phyloP scores from a whole-genome alignment of 2,888 invertebrate genomes.

The Pyrrhia umbra region DNA sequence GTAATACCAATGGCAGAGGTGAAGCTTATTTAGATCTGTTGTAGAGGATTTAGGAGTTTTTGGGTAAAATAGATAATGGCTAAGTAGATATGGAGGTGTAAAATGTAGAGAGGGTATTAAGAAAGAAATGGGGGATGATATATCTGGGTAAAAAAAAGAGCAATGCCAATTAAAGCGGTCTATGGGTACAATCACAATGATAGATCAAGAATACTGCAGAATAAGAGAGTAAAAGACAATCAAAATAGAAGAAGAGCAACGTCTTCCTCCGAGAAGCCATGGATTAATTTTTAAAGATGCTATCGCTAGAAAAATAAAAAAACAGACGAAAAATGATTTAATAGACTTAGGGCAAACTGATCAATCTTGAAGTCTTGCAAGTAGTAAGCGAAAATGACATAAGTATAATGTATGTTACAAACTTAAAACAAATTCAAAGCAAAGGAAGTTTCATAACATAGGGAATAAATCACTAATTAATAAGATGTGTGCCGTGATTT shows the following conservation, averaged over 20 bases:
- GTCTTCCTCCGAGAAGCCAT: too few species aligned
- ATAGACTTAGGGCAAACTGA: neutral
- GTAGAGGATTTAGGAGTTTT: neutral
- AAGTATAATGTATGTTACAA: conserved; percentile 3
- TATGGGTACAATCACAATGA: too few species aligned
- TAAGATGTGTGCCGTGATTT: conserved; percentile 52
- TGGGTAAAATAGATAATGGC: neutral
- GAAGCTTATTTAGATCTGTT: conserved; percentile 23
- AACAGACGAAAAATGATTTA: too few species aligned
- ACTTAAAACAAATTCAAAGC: conserved; percentile 38
- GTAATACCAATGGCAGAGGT: conserved; percentile 12
- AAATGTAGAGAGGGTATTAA: too few species aligned
- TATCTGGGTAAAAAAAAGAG: neutral
- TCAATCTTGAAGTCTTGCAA: too few species aligned
- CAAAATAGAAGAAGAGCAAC: too few species aligned
- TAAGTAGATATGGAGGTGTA: neutral
- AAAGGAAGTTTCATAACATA: conserved; percentile 15
- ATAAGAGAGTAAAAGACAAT: too few species aligned
- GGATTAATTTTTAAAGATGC: too few species aligned
- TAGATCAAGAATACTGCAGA: too few species aligned
- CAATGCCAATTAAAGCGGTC: neutral
- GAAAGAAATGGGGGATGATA: neutral
- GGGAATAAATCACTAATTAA: conserved; percentile 56
- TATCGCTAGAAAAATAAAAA: too few species aligned
- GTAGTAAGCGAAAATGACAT: too few species aligned